phyloP scores from a whole-genome alignment of 2,888 invertebrate species.

The Synanthedon tipuliformis region DNA sequence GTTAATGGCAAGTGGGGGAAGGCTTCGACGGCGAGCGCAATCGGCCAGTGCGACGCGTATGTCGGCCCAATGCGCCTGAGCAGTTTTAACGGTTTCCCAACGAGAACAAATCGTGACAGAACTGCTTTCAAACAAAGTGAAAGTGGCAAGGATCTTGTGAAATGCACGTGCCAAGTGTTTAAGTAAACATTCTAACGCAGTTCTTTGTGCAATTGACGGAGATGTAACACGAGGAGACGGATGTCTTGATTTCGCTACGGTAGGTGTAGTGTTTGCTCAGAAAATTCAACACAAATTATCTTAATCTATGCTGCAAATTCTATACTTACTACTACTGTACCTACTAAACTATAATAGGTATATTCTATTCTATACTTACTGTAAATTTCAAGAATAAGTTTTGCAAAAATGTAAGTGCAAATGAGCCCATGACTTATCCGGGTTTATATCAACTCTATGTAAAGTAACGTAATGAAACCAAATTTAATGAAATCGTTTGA shows the following conservation, averaged over 20 bases:
- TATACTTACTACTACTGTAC: no score
- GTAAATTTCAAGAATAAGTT: not conserved
- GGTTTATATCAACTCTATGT: no score
- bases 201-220: slow-evolving; percentile 3
- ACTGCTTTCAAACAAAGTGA: slow-evolving; percentile 41
- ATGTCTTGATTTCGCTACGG: slow-evolving; percentile 11
- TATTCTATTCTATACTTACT: not conserved
- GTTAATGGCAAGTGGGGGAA: not conserved
- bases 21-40: not conserved
- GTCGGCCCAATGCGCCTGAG: slow-evolving; percentile 10
- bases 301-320: not conserved
- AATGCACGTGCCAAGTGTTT: slow-evolving; percentile 24
- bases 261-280: slow-evolving; percentile 19
- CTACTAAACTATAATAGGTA: no score
- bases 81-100: slow-evolving; percentile 37
- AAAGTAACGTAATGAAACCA: no score
- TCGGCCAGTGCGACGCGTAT: not conserved
- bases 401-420: no score
- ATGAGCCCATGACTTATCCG: no score
- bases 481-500: no score
- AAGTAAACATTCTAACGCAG: slow-evolving; percentile 8
- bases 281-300: no score
- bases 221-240: not conserved
- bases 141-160: slow-evolving; percentile 40
- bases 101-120: slow-evolving; percentile 36